phyloP scores from a whole-genome alignment of 2,113 vertebrate species.

The Rhinoptilus africanus region DNA sequence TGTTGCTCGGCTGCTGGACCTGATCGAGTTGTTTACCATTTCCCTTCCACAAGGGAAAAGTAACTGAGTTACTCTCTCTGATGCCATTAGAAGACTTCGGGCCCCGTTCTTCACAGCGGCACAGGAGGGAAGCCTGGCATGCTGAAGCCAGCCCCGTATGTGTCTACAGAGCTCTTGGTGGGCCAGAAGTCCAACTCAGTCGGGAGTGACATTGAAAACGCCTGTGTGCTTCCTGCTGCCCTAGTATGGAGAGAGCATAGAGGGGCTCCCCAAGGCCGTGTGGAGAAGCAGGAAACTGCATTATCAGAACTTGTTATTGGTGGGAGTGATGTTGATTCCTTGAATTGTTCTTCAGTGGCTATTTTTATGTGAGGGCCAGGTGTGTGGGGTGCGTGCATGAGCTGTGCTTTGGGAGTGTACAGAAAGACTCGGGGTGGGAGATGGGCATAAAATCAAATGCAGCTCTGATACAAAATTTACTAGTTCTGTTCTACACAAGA shows the following conservation, averaged over 20 bases:
- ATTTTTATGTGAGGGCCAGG: background rate
- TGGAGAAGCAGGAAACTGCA: background rate
- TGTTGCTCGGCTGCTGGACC: background rate
- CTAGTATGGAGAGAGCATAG: background rate
- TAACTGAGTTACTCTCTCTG: background rate
- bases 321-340: background rate
- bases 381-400: background rate
- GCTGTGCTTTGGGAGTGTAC: background rate
- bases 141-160: accelerated
- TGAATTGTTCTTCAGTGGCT: background rate
- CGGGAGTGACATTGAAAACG: background rate
- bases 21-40: background rate
- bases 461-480: background rate
- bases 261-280: accelerated
- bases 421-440: accelerated
- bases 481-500: background rate
- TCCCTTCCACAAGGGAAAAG: background rate
- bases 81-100: background rate
- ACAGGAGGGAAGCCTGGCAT: background rate
- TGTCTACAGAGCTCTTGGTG: background rate
- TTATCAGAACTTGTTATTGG: background rate
- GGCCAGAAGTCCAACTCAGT: background rate
- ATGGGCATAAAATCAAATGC: background rate
- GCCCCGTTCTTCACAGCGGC: accelerated
- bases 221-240: background rate